Base-by-base conservation (phyloP, 1,140 invertebrate genomes). In the Drosophila arizonae region DNA sequence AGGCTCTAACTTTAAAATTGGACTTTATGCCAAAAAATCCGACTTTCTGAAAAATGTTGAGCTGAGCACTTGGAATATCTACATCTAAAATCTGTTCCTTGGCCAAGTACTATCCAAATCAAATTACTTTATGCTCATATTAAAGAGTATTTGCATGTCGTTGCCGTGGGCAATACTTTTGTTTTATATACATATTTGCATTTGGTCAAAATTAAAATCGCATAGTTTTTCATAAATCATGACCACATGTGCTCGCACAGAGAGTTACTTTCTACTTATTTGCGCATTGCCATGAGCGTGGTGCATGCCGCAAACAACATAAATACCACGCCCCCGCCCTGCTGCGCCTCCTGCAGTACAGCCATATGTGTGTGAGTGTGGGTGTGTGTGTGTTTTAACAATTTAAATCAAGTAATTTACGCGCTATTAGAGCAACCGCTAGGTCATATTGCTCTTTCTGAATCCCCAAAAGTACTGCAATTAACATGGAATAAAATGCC, bases 391-490 rank as follows among this genome's bases (percentile, higher is more conserved):
- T 24, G 21, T 39, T 51, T 70, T 45, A 73, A 71, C 79, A 76
- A 87, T 86, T 87, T 80, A 87, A 82, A 79, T 82, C 76, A 76
- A 79, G 82, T 79, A 79, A 76, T 87, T 86, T 86, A 87, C 66
- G 76, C 79, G 63, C 79, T 80, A 82, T 86, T 86, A 87, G 82
- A 82, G 65, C 76, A 51, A 67, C 79, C 76, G 15, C 33, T 26
- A 15, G 63, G 46, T 67, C 70, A 60, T 39, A 39, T 39, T 39
- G 36, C 60, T 41, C 30, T 51, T 46, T 56, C 21, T 10, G 36
- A 30, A 60, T 48, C 26, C 9, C 43, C 61, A 21, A 58, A 71
- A 46, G 58, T 41, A 55, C 51, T 51, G 78, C 82, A 88, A 86
- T 86, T 88, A 86, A 82, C 79, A 76, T 77, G 48, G 67, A 76